Evolutionary conservation across 1,140 invertebrate species (phyloP).

Genomic region (Calliopsis andreniformis): DNA sequence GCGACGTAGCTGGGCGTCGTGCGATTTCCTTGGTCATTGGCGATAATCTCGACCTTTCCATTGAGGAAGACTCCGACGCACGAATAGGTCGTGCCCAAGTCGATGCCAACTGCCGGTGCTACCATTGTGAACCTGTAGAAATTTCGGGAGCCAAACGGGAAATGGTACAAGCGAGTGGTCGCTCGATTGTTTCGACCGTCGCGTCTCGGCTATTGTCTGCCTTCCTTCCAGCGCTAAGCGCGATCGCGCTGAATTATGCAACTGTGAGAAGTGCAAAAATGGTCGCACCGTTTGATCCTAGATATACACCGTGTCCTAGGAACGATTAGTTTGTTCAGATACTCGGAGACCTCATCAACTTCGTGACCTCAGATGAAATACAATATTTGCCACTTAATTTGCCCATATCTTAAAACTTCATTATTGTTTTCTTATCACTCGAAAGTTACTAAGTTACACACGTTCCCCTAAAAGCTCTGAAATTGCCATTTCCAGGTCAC

Average conservation of each 20-base stretch:
- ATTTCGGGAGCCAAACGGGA: background rate
- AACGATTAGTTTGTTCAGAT: too few species aligned
- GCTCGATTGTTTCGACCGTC: conserved; percentile 12
- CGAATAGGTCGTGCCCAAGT: conserved; percentile 94
- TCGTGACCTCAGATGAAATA: too few species aligned
- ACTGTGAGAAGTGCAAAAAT: background rate
- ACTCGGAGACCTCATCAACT: too few species aligned
- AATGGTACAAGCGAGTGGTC: background rate
- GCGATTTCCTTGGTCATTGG: conserved; percentile 98
- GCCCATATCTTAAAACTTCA: too few species aligned
- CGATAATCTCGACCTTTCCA: conserved; percentile 98
- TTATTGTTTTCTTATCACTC: too few species aligned
- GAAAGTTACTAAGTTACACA: too few species aligned
- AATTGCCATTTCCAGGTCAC: too few species aligned
- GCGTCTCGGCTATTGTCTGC: conserved; percentile 3
- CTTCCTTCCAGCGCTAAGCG: background rate
- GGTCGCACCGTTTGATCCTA: background rate
- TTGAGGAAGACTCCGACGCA: conserved; percentile 95
- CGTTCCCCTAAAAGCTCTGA: too few species aligned
- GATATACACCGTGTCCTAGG: too few species aligned
- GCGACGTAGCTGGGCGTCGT: conserved; percentile 98
- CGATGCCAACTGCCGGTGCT: conserved; percentile 93
- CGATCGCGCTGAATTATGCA: conserved; percentile 1
- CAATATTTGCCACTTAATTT: too few species aligned
- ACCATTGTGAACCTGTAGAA: conserved; percentile 18